These are phyloP conservation scores for Sternarchorhynchus goeldii DNA, from an alignment of 2,797 vertebrate species.

Conservation along the genomic window DNA sequence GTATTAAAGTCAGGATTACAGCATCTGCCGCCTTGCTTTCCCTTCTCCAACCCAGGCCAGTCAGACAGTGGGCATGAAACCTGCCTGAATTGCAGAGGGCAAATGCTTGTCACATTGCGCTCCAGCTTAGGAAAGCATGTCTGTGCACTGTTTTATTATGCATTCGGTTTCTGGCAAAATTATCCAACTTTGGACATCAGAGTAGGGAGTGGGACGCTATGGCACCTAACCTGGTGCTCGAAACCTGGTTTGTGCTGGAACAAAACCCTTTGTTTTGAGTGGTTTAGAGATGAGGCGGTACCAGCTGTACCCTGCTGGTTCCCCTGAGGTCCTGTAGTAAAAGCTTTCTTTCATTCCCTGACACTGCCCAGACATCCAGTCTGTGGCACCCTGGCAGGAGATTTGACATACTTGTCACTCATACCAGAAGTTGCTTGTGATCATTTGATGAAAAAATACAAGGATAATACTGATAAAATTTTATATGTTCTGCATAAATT, in stretches of 20 bases:
- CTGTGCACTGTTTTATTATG: background rate
- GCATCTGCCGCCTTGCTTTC: background rate
- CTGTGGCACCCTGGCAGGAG: background rate
- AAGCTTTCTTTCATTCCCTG: conserved; percentile 14
- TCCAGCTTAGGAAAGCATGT: background rate
- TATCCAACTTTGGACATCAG: background rate
- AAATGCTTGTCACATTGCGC: background rate
- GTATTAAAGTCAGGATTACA: background rate
- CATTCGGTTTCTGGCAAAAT: background rate
- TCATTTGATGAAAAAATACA: too few relatives aligned
- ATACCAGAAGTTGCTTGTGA: too few relatives aligned
- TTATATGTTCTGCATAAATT: too few relatives aligned
- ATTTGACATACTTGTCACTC: too few relatives aligned
- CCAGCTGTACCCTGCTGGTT: conserved; percentile 8
- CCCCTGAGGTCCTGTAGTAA: conserved; percentile 23
- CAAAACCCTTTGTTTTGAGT: background rate
- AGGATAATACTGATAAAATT: too few relatives aligned
- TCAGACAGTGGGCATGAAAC: background rate
- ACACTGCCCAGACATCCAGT: conserved; percentile 13
- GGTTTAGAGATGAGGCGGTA: conserved; percentile 12
- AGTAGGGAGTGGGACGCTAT: background rate
- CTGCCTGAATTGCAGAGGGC: background rate
- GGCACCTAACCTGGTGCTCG: conserved; percentile 8
- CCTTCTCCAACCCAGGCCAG: too few relatives aligned
- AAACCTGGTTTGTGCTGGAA: conserved; percentile 8